Percentiles rank a stretch among this genome's conserved stretches.
Conservation (phyloP, 2,113 vertebrate species). For the Sphyrna mokarran region DNA sequence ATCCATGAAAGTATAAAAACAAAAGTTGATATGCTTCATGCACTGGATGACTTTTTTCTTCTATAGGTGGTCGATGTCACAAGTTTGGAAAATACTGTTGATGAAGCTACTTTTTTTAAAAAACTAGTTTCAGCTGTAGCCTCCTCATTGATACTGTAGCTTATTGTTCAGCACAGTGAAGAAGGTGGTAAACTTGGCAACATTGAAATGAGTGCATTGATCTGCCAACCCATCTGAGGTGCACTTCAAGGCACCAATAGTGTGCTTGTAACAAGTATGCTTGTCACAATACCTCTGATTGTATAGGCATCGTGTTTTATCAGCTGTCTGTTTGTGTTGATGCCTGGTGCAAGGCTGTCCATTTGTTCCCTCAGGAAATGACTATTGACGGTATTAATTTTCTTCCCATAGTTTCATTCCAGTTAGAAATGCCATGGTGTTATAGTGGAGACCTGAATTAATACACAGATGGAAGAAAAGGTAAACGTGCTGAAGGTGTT, state of each 20-base stretch:
- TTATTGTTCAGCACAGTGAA: not conserved
- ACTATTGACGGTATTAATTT: not conserved
- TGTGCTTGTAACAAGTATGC: not conserved
- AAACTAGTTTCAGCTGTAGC: not conserved
- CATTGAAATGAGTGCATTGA: not conserved
- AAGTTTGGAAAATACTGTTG: no score
- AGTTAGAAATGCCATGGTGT: not conserved
- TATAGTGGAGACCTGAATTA: not conserved
- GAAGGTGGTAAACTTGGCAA: not conserved
- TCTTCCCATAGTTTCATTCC: not conserved
- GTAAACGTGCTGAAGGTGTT: not conserved
- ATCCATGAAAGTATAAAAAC: no score
- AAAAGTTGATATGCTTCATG: no score
- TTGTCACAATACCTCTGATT: not conserved
- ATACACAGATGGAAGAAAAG: not conserved
- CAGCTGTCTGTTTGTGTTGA: not conserved
- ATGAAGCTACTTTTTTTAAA: not conserved
- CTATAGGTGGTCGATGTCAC: no score
- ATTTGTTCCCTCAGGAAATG: not conserved
- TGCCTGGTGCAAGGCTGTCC: not conserved
- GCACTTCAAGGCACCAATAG: not conserved
- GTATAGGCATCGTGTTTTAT: not conserved
- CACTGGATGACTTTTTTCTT: no score
- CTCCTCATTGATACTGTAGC: not conserved
- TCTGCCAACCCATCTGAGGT: not conserved